phyloP scores from a whole-genome alignment of 2,113 vertebrate genomes.

The Scomber japonicus region DNA sequence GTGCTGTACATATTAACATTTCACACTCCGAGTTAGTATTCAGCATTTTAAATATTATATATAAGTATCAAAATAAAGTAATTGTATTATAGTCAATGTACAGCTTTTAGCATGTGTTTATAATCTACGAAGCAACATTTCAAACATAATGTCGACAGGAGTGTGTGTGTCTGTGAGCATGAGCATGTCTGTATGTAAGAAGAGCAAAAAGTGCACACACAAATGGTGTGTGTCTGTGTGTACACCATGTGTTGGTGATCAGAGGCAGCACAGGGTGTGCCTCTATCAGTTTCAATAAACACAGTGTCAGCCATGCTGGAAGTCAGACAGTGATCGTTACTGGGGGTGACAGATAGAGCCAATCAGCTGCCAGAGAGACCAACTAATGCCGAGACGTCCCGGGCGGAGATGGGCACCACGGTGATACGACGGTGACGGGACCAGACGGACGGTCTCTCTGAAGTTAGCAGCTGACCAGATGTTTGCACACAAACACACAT shows the following conservation, averaged over 20 bases:
- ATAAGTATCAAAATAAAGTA: too few relatives aligned
- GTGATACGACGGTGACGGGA: constrained; percentile 57
- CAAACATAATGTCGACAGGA: too few relatives aligned
- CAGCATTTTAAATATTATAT: too few relatives aligned
- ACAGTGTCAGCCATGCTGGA: constrained; percentile 36
- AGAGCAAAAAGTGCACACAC: neutral
- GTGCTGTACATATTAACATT: too few relatives aligned
- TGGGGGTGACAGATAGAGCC: constrained; percentile 56
- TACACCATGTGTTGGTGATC: constrained; percentile 32
- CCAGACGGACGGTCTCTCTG: constrained; percentile 71
- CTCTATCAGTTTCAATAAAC: constrained; percentile 47
- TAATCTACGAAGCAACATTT: too few relatives aligned
- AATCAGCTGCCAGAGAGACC: constrained; percentile 62
- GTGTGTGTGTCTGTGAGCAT: constrained; percentile 1
- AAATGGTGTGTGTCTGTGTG: neutral
- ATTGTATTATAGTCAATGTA: too few relatives aligned
- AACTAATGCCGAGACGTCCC: neutral
- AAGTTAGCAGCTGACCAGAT: constrained; percentile 70
- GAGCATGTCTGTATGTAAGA: neutral
- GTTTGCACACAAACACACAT: constrained; percentile 19
- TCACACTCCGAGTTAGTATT: too few relatives aligned
- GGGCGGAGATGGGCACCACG: constrained; percentile 22
- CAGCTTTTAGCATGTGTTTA: too few relatives aligned
- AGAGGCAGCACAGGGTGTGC: constrained; percentile 35
- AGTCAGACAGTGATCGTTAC: constrained; percentile 62